Percentiles rank a stretch among this genome's conserved stretches.
These are phyloP conservation scores for Heliconius sara DNA, from an alignment of 2,888 invertebrate genomes.

Conservation along the genomic window DNA sequence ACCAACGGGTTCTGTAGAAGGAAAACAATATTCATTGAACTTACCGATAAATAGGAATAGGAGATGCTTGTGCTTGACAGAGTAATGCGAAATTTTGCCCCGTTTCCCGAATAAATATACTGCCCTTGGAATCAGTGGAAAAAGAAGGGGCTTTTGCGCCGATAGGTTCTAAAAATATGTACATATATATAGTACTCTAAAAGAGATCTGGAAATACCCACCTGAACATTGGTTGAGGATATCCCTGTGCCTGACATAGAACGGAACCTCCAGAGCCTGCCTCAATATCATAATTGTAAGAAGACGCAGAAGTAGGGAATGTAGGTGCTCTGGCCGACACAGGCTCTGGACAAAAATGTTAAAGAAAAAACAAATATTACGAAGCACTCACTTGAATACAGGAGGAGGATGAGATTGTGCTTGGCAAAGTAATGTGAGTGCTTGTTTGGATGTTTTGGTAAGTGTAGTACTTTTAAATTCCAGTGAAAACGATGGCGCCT, in stretches of 20 bases:
- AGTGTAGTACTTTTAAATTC: conserved; percentile 85
- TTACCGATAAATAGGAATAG: conserved; percentile 87
- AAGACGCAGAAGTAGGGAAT: conserved; percentile 79
- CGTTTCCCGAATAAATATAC: conserved; percentile 84
- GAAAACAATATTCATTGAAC: conserved; percentile 56
- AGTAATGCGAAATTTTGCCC: conserved; percentile 85
- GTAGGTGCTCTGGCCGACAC: conserved; percentile 80
- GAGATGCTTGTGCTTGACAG: conserved; percentile 86
- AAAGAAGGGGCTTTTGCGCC: conserved; percentile 86
- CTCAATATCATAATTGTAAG: conserved; percentile 77
- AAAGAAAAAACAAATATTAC: conserved; percentile 28
- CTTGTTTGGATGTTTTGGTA: conserved; percentile 79
- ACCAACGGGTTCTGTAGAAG: conserved; percentile 84
- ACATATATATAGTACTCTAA: conserved; percentile 35
- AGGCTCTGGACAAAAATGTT: conserved; percentile 72
- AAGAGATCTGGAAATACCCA: conserved; percentile 67
- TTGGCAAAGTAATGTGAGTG: conserved; percentile 86
- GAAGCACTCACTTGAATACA: conserved; percentile 86
- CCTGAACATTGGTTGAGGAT: conserved; percentile 88
- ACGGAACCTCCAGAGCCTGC: conserved; percentile 73
- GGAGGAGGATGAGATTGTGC: conserved; percentile 88
- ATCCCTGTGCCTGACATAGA: conserved; percentile 84
- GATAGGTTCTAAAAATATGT: conserved; percentile 81
- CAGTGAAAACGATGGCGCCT: conserved; percentile 83
- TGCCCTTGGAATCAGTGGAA: conserved; percentile 86